Percentiles rank a stretch among this genome's conserved stretches.
These are phyloP conservation scores for Allolobophora icterica DNA, from an alignment of 2,888 invertebrate species.

Conservation along the genomic window DNA sequence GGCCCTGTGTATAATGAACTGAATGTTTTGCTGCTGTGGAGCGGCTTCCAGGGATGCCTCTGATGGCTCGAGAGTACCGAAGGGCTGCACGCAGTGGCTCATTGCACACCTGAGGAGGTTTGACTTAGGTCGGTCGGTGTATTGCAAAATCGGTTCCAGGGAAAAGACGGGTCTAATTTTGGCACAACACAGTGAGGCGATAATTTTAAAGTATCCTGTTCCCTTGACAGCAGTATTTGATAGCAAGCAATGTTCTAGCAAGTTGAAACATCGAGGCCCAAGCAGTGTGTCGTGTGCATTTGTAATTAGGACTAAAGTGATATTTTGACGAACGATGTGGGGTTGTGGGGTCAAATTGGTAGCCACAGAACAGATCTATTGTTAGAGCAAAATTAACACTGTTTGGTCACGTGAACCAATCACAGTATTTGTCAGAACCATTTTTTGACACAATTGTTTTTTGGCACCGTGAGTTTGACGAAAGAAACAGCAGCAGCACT, in stretches of 20 bases:
- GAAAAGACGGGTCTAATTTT: neutral
- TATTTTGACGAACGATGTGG: too few species aligned
- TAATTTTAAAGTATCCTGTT: neutral
- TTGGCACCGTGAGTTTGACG: too few species aligned
- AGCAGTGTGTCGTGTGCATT: neutral
- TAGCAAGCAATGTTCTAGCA: neutral
- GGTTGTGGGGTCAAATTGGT: too few species aligned
- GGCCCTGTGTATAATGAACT: neutral
- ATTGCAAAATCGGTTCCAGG: neutral
- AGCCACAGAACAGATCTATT: too few species aligned
- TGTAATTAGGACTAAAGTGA: too few species aligned
- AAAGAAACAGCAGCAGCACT: neutral
- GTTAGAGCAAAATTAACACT: too few species aligned
- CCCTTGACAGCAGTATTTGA: neutral
- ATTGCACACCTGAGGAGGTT: constrained; percentile 2
- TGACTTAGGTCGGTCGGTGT: neutral
- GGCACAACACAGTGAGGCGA: neutral
- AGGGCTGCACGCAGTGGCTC: neutral
- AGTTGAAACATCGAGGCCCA: neutral
- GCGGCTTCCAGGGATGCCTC: neutral
- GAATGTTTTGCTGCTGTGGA: neutral
- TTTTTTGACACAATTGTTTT: too few species aligned
- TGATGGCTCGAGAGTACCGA: neutral
- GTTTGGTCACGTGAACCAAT: too few species aligned
- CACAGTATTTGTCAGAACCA: too few species aligned